Conservation (phyloP, 2,888 invertebrate species). For the Endomychus coccineus region DNA sequence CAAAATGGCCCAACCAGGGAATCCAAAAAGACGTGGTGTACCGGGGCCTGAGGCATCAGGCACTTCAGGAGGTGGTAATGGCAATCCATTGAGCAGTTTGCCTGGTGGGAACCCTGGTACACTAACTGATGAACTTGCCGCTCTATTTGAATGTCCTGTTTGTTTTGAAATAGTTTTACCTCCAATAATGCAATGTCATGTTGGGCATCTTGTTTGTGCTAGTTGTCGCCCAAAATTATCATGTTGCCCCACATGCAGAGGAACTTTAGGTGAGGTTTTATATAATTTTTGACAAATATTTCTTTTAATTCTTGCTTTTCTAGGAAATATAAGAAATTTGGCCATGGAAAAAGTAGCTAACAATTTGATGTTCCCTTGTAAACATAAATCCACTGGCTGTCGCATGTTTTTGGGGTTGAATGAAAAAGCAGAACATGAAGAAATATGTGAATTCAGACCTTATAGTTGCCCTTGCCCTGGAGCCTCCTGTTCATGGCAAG, state of each 20-base stretch:
- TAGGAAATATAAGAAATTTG: slow-evolving; percentile 90
- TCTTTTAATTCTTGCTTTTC: slow-evolving; percentile 3
- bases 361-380: slow-evolving; percentile 98
- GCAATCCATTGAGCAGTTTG: slow-evolving; percentile 14
- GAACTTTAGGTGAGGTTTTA: slow-evolving; percentile 77
- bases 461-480: slow-evolving; percentile 99
- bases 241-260: slow-evolving; percentile 97
- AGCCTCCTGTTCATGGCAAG: slow-evolving; percentile 97
- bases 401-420: slow-evolving; percentile 85
- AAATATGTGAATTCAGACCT: slow-evolving; percentile 95
- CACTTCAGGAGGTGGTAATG: slow-evolving; percentile 10
- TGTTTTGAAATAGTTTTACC: slow-evolving; percentile 99
- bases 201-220: slow-evolving; percentile 97
- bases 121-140: slow-evolving; percentile 81
- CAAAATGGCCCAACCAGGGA: slow-evolving; percentile 13
- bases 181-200: slow-evolving; percentile 97
- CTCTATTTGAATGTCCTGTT: slow-evolving; percentile 91
- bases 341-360: slow-evolving; percentile 99
- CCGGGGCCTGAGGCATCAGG: slow-evolving; percentile 11
- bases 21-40: slow-evolving; percentile 8
- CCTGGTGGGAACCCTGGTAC: slow-evolving; percentile 50
- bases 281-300: slow-evolving; percentile 10
- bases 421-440: slow-evolving; percentile 99
- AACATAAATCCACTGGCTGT: slow-evolving; percentile 94
- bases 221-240: slow-evolving; percentile 94